Evolutionary conservation across 2,888 invertebrate species (phyloP).

Genomic region (Priocnemis perturbator): DNA sequence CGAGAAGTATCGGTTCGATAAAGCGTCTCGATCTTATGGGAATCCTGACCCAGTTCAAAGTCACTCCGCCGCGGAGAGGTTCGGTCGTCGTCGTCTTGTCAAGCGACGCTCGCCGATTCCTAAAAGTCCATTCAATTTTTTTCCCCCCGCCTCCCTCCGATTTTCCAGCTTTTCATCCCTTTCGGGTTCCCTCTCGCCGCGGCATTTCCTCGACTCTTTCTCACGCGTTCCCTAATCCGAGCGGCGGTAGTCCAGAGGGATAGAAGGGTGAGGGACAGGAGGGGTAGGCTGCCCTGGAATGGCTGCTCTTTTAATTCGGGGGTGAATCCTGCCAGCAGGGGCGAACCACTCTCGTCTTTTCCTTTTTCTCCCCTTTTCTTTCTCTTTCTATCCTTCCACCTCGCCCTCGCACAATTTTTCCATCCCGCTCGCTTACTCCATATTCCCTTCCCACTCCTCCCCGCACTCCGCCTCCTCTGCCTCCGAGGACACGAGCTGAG

Average conservation of each 20-base stretch:
- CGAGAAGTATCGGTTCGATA: too few species aligned
- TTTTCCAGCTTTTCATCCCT: conserved; percentile 16
- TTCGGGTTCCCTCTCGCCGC: neutral
- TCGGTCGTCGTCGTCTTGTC: conserved; percentile 4
- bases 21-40: neutral
- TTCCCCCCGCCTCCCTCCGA: conserved; percentile 14
- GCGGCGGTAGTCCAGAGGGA: neutral
- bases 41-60: conserved; percentile 36
- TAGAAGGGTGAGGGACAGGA: neutral
- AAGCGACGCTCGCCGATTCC: conserved; percentile 23
- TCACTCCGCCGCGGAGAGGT: neutral
- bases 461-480: too few species aligned
- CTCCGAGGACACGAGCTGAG: neutral
- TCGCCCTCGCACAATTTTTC: neutral
- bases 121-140: conserved; percentile 39
- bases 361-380: neutral
- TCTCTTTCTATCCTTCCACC: neutral
- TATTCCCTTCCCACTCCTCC: neutral
- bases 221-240: conserved; percentile 26
- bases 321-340: conserved; percentile 47
- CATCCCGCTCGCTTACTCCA: conserved; percentile 5
- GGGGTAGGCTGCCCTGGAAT: conserved; percentile 30
- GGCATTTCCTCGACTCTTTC: conserved; percentile 18
- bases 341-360: conserved; percentile 27
- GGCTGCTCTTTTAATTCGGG: conserved; percentile 63